Conservation (phyloP, 1,140 invertebrate species). For the Drosophila hydei region DNA sequence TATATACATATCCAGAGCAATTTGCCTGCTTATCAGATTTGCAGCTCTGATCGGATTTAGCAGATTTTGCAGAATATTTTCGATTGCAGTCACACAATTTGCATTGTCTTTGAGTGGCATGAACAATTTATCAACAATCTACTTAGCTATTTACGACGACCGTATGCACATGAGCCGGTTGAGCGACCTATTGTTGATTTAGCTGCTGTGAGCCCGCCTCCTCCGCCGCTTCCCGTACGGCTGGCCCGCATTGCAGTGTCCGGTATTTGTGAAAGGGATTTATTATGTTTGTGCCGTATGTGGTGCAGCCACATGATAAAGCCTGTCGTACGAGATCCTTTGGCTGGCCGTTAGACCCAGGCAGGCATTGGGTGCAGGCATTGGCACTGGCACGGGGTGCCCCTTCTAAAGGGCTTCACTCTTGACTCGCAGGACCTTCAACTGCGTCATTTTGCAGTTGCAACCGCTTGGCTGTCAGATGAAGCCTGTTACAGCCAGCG, state of each 20-base stretch:
- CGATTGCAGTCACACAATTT: constrained; percentile 16
- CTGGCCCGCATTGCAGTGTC: constrained; percentile 52
- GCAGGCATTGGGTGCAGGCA: neutral
- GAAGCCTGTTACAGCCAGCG: constrained; percentile 1
- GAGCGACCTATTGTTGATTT: constrained; percentile 35
- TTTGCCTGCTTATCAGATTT: constrained; percentile 11
- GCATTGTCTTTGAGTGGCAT: constrained; percentile 38
- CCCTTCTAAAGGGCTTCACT: neutral
- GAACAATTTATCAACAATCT: constrained; percentile 39
- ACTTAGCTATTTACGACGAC: constrained; percentile 30
- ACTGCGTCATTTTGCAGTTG: constrained; percentile 10
- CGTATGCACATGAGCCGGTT: constrained; percentile 18
- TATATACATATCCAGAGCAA: neutral
- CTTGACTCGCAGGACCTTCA: constrained; percentile 1
- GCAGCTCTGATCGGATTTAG: constrained; percentile 1
- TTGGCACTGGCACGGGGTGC: neutral
- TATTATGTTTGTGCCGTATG: constrained; percentile 51
- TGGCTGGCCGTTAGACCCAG: constrained; percentile 2
- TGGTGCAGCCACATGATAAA: constrained; percentile 11
- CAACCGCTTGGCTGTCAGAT: neutral
- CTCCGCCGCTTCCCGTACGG: neutral
- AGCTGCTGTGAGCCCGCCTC: constrained; percentile 26
- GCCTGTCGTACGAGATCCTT: neutral
- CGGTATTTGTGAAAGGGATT: constrained; percentile 70
- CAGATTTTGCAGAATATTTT: constrained; percentile 8